phyloP scores from a whole-genome alignment of 1,140 invertebrate species.

The Nasonia longicornis region DNA sequence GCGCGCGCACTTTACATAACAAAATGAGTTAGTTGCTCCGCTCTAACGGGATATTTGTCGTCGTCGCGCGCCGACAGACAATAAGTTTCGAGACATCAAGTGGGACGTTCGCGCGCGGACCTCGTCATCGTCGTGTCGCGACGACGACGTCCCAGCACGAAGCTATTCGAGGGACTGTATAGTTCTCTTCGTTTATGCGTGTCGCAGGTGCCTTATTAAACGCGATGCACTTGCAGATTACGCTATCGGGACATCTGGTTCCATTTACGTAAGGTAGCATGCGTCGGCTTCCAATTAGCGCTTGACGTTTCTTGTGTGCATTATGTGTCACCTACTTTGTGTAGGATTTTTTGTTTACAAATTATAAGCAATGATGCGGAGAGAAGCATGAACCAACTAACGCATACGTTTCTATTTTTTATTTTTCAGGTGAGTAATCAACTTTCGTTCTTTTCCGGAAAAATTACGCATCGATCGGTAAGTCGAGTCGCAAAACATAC shows the following conservation, averaged over 20 bases:
- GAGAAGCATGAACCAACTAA: background rate
- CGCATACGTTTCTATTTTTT: background rate
- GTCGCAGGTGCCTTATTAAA: background rate
- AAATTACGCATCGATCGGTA: background rate
- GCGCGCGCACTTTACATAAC: conserved; percentile 2
- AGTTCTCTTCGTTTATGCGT: background rate
- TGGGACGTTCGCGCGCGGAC: background rate
- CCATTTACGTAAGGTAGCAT: background rate
- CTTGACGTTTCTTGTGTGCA: background rate
- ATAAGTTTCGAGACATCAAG: conserved; percentile 1
- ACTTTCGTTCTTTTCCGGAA: background rate
- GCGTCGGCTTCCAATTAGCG: background rate
- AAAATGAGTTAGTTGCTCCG: conserved; percentile 5
- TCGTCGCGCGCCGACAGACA: background rate
- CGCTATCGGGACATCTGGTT: background rate
- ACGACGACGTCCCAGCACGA: background rate
- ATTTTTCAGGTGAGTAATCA: conserved; percentile 48
- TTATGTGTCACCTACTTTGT: background rate
- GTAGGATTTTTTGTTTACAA: background rate
- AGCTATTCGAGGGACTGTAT: background rate
- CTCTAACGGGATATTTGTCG: conserved; percentile 13
- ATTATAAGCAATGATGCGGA: background rate
- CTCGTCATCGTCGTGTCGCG: background rate
- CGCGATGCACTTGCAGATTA: conserved; percentile 43
- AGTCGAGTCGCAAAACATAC: conserved; percentile 6